Evolutionary conservation across 2,797 vertebrate genomes (phyloP), one percentile per base, ranked within the genome.

Genomic region (Lacerta bilineata): DNA sequence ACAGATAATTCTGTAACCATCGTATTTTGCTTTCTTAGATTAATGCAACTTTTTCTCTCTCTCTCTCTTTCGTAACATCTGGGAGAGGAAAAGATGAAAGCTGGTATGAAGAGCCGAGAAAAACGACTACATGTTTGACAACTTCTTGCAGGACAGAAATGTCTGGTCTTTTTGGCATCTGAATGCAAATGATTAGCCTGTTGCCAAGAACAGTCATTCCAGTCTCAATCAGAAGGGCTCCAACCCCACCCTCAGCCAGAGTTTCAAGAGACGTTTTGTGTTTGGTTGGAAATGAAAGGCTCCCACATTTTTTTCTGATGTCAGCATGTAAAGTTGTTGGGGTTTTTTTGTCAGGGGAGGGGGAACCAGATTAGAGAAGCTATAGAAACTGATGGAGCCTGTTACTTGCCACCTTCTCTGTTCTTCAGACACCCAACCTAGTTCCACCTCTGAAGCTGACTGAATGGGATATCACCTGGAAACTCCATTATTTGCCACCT

Each of bases 71-170:
- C n/a, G 86, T 91, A 75, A 81, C 50, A 83, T 94, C 75, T 93
- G 75, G 69, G 33, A 88, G 82, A 85, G 86, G 90, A 91, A 90
- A 90, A 66, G 91, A 94, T 46, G 74, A 94, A 94, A 91, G 88
- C 59, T 90, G 69, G 85, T 92, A 87, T 81, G 92, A 93, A n/a
- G 91, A 92, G 84, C 92, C 85, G 7, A 91, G 91, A 93, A 93
- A 93, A 77, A 50, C 86, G 87, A 6, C 91, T 91, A 66, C 91
- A 79, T 84, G 81, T 93, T 89, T 94, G 90, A 95, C 91, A 94
- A 68, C 75, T 88, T 82, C 1, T 0, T 83, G 88, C 80, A 91
- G 84, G 85, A 81, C 92, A 81, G 77, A 89, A 90, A 92, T 91
- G 39, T 87, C 72, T 91, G 80, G 3, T 8, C 88, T 75, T 83